Conservation (phyloP, 2,113 vertebrate genomes). For the Mystacornis crossleyi region DNA sequence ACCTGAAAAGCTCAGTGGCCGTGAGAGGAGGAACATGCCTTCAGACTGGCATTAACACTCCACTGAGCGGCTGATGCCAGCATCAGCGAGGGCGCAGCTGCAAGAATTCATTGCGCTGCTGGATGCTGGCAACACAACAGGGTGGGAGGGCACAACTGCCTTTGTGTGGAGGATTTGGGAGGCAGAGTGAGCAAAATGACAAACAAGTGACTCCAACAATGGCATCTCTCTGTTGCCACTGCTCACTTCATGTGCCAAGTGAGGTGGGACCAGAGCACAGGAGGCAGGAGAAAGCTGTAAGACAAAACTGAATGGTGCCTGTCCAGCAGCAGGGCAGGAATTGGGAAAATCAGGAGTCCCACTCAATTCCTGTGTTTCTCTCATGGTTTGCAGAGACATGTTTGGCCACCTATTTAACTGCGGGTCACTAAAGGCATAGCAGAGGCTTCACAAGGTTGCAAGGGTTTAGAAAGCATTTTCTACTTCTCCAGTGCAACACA, state of each 20-base stretch:
- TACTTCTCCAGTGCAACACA: background rate
- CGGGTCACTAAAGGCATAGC: background rate
- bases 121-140: constrained; percentile 23
- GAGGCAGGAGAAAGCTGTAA: background rate
- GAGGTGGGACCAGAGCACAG: background rate
- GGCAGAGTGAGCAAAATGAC: background rate
- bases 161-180: background rate
- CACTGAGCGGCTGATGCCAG: background rate
- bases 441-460: background rate
- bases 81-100: constrained; percentile 6
- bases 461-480: background rate
- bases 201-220: background rate
- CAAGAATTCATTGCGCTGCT: constrained; percentile 44
- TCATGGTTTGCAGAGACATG: background rate
- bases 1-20: constrained; percentile 15
- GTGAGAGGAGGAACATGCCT: constrained; percentile 40
- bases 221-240: background rate
- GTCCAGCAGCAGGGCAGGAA: background rate
- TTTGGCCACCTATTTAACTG: background rate
- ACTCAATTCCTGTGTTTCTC: background rate
- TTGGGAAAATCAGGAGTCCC: background rate
- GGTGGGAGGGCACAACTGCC: background rate
- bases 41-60: constrained; percentile 28
- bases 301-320: background rate
- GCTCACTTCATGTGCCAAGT: rapidly evolving